Conservation (phyloP, 2,797 vertebrate genomes). For the Parauchenoglanis ngamensis region DNA sequence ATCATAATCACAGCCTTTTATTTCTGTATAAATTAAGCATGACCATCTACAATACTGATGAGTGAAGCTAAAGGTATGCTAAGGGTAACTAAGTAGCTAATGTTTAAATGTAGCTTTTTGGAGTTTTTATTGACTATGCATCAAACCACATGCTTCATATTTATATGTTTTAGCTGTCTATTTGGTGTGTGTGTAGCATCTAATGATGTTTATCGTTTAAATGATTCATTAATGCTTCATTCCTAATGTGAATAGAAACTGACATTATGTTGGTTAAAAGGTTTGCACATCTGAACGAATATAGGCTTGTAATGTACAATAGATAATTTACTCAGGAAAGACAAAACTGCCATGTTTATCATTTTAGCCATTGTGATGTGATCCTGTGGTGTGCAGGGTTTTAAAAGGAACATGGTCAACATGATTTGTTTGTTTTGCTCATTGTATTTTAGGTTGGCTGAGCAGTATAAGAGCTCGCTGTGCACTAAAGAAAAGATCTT, state of each 20-base stretch:
- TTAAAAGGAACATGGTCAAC: background rate
- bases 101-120: background rate
- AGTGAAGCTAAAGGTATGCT: background rate
- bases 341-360: background rate
- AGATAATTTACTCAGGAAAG: background rate
- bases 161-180: background rate
- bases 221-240: background rate
- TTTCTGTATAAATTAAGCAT: background rate
- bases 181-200: background rate
- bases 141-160: background rate
- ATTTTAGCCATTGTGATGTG: background rate
- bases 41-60: background rate
- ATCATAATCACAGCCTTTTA: background rate
- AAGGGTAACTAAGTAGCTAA: background rate
- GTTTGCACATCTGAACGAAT: background rate
- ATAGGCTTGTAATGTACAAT: background rate
- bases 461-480: slow-evolving; percentile 90
- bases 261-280: background rate
- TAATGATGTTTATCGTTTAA: background rate
- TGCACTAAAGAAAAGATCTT: slow-evolving; percentile 93
- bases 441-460: slow-evolving; percentile 81
- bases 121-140: background rate
- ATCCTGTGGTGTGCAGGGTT: background rate
- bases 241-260: background rate
- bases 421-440: no score